These are phyloP conservation scores for Monochamus saltuarius DNA, from an alignment of 1,140 invertebrate genomes.

Conservation along the genomic window DNA sequence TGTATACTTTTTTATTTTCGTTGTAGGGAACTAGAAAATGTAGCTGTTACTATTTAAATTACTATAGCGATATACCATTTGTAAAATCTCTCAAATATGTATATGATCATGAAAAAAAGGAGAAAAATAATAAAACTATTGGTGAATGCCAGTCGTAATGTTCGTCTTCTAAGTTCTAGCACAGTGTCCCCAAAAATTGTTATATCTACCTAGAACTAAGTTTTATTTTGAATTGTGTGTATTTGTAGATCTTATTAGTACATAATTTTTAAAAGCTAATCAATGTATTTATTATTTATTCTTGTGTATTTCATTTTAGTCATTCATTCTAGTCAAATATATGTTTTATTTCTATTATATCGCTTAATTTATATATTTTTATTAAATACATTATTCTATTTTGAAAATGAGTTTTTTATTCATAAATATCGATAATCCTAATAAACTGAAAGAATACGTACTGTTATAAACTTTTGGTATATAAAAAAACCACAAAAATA, in stretches of 20 bases:
- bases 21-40: too few species aligned
- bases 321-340: conserved; percentile 21
- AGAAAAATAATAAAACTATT: too few species aligned
- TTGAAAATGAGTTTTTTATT: conserved; percentile 1
- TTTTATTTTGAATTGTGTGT: conserved; percentile 24
- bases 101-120: too few species aligned
- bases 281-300: conserved; percentile 21
- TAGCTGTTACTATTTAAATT: too few species aligned
- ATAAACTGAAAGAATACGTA: too few species aligned
- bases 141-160: conserved; percentile 7
- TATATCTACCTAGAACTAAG: conserved; percentile 25
- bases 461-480: too few species aligned
- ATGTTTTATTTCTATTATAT: conserved; percentile 22
- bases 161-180: conserved; percentile 16
- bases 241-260: conserved; percentile 21
- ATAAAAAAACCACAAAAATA: too few species aligned
- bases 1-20: too few species aligned
- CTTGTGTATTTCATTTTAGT: conserved; percentile 19
- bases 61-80: too few species aligned
- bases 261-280: conserved; percentile 21
- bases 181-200: conserved; percentile 22
- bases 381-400: conserved; percentile 23
- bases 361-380: conserved; percentile 23
- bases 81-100: too few species aligned
- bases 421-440: too few species aligned